Evolutionary conservation across 2,113 vertebrate genomes (phyloP).

Genomic region (Paramormyrops kingsleyae): DNA sequence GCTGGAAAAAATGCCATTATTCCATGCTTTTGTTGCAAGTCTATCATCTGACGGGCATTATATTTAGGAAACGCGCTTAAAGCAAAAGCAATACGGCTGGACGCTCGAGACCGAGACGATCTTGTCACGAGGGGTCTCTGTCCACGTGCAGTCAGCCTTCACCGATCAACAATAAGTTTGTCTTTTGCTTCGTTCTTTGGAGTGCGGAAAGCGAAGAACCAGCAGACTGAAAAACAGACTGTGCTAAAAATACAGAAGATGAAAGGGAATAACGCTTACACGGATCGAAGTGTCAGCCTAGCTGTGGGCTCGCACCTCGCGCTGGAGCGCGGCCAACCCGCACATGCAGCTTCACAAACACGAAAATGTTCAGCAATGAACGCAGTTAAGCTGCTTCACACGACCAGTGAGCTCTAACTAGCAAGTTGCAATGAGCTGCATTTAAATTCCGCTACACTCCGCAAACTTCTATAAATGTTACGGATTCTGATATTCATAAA

Average conservation of each 20-base stretch:
- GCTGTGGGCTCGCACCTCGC: neutral
- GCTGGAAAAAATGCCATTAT: neutral
- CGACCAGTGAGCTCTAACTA: neutral
- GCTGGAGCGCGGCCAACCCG: neutral
- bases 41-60: neutral
- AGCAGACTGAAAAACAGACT: neutral
- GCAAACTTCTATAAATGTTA: neutral
- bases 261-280: neutral
- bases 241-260: conserved; percentile 17
- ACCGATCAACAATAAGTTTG: neutral
- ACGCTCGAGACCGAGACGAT: neutral
- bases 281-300: neutral
- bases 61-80: neutral
- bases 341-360: neutral
- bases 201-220: neutral
- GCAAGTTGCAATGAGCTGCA: neutral
- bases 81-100: neutral
- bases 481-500: neutral
- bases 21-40: neutral
- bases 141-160: neutral
- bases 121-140: neutral
- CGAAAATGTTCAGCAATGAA: neutral
- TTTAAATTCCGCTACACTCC: neutral
- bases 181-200: neutral
- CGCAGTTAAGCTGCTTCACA: neutral